Base-by-base conservation (phyloP, 2,888 invertebrate species). In the Heliconius cydno region DNA sequence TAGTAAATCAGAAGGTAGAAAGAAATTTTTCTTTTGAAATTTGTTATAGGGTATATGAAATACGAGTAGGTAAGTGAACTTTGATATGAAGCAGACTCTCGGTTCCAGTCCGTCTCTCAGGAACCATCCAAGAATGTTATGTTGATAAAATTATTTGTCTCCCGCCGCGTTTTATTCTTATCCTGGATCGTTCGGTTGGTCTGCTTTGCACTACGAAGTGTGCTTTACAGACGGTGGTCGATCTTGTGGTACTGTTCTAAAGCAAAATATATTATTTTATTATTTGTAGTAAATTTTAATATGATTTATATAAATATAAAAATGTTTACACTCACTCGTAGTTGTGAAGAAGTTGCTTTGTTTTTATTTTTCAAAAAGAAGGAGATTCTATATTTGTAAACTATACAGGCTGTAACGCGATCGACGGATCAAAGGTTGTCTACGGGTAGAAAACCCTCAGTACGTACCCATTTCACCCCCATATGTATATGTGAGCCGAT, bases 221-320 rank as follows among this genome's bases (percentile, higher is more conserved):
- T 85, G 85, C 85, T 83, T 86, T 85, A 84, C 85, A 86, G 87
- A 88, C 88, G 85, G 84, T 83, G 85, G 83, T 86, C 86, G 87
- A 88, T 87, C 90, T 87, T 88, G 74, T 83, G 91, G 91, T 91
- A 91, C 0, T 89, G 89, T 90, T 91, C 87, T 88, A 88, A 88
- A 88, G 85, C n/a, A 86, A 88, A 90, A 90, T 90, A 86, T 85
- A 86, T 86, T 83, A 85, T 63, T 65, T 22, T 74, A 38, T 41
- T 19, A 13, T 10, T 28, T 74, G 86, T 19, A 22, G 0, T 57
- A 52, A 52, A 67, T 73, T 79, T 76, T 77, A 28, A 74, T 52
- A 75, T 81, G 70, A 28, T 38, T 12, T n/a, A 12, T 60, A 60
- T 4, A 22, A 52, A 22, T 2, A 52, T 52, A 19, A 52, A 52